phyloP scores from a whole-genome alignment of 1,140 invertebrate species.

The Drosophila varians region DNA sequence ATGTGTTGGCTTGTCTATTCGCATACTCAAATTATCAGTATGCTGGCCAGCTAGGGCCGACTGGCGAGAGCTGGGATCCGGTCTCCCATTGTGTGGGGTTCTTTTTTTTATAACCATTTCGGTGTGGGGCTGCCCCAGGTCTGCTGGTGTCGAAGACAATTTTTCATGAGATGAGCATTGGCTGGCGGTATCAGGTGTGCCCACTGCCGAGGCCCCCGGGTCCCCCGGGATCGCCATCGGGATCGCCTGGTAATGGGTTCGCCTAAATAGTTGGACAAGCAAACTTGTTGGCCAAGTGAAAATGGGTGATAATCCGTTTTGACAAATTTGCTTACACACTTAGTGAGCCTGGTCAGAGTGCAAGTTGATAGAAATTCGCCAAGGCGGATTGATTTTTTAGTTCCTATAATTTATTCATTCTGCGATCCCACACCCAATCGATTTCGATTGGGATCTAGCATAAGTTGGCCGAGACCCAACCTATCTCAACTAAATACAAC shows the following conservation, averaged over 20 bases:
- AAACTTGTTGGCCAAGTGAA: slow-evolving; percentile 60
- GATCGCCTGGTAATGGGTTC: slow-evolving; percentile 68
- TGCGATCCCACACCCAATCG: neutral
- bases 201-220: slow-evolving; percentile 4
- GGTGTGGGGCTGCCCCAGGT: slow-evolving; percentile 30
- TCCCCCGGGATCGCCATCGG: slow-evolving; percentile 24
- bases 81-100: slow-evolving; percentile 46
- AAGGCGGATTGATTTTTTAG: slow-evolving; percentile 1
- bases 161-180: slow-evolving; percentile 71
- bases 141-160: slow-evolving; percentile 77
- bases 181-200: slow-evolving; percentile 63
- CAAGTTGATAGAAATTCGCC: slow-evolving; percentile 57
- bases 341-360: slow-evolving; percentile 65
- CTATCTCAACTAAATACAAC: slow-evolving; percentile 30
- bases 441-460: neutral
- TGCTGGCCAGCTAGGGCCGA: slow-evolving; percentile 30
- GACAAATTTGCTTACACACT: slow-evolving; percentile 79
- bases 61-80: slow-evolving; percentile 24
- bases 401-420: neutral
- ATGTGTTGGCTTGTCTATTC: slow-evolving; percentile 61
- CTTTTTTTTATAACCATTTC: slow-evolving; percentile 31
- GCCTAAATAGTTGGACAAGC: slow-evolving; percentile 72
- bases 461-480: slow-evolving; percentile 15
- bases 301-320: slow-evolving; percentile 83
- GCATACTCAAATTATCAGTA: slow-evolving; percentile 81